phyloP scores from a whole-genome alignment of 2,797 vertebrate genomes.

The Tachyglossus aculeatus region DNA sequence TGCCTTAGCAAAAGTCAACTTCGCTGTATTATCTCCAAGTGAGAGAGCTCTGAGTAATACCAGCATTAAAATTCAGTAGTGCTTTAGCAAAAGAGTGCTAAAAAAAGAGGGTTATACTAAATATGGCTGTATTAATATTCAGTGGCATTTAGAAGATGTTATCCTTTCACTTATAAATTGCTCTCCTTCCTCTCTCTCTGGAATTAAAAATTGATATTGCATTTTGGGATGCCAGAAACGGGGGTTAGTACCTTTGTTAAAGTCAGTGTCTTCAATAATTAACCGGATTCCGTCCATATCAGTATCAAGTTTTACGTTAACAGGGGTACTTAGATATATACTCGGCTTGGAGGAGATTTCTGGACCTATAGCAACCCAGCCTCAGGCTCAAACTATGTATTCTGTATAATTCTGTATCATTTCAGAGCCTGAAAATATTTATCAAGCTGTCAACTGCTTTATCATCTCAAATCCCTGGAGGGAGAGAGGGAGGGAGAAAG shows the following conservation, averaged over 20 bases:
- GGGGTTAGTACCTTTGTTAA: conserved; percentile 14
- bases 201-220: conserved; percentile 36
- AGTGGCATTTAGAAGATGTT: no score
- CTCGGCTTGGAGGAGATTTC: conserved; percentile 60
- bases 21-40: no score
- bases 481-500: conserved; percentile 60
- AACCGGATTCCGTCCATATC: conserved; percentile 44
- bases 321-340: conserved; percentile 60
- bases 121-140: no score
- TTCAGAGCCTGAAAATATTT: conserved; percentile 69
- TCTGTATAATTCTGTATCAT: conserved; percentile 54
- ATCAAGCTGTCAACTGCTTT: conserved; percentile 66
- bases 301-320: conserved; percentile 59
- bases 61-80: no score
- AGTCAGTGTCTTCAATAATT: conserved; percentile 43
- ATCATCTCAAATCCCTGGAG: conserved; percentile 70
- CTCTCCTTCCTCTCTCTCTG: conserved; percentile 28
- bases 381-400: conserved; percentile 46
- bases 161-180: no score
- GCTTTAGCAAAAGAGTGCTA: no score
- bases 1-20: no score
- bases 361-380: conserved; percentile 41
- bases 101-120: no score
- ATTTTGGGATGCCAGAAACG: conserved; percentile 2
- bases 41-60: no score